These are phyloP conservation scores for Lagopus leucura DNA, from an alignment of 2,113 vertebrate species.

Conservation along the genomic window DNA sequence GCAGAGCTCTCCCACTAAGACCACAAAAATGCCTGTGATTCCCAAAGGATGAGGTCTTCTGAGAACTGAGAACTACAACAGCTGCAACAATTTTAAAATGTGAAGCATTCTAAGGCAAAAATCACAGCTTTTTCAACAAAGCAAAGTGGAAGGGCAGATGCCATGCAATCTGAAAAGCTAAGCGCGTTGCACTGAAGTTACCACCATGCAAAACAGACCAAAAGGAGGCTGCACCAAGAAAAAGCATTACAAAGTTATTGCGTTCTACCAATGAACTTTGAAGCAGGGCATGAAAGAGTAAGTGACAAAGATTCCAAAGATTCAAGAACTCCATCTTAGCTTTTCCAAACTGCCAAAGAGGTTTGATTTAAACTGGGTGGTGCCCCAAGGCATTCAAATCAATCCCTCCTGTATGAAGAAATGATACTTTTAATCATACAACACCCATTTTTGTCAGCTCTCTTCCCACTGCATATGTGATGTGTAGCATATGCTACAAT, in stretches of 20 bases:
- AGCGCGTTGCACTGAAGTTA: not conserved
- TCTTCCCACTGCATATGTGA: not conserved
- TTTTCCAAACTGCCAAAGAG: not conserved
- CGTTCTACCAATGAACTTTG: not conserved
- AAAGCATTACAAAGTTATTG: slow-evolving; percentile 42
- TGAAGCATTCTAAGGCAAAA: not conserved
- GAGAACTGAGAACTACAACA: not conserved
- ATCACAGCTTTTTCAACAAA: not conserved
- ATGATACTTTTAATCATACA: not conserved
- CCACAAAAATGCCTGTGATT: not conserved
- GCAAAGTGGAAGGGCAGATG: not conserved
- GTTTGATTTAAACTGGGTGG: not conserved
- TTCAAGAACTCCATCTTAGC: slow-evolving; percentile 49
- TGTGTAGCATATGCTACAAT: not conserved
- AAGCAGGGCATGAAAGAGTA: slow-evolving; percentile 9
- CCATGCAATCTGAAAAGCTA: slow-evolving; percentile 31
- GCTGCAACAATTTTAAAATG: not conserved
- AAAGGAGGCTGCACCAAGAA: not conserved
- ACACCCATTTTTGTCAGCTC: not conserved
- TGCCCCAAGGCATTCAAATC: not conserved
- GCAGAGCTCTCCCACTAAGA: not conserved
- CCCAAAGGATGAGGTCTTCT: not conserved
- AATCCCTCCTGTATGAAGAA: not conserved
- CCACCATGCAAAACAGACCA: not conserved
- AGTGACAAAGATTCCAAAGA: not conserved